These are phyloP conservation scores for Pangasius djambal DNA, from an alignment of 2,797 vertebrate genomes.

Conservation along the genomic window DNA sequence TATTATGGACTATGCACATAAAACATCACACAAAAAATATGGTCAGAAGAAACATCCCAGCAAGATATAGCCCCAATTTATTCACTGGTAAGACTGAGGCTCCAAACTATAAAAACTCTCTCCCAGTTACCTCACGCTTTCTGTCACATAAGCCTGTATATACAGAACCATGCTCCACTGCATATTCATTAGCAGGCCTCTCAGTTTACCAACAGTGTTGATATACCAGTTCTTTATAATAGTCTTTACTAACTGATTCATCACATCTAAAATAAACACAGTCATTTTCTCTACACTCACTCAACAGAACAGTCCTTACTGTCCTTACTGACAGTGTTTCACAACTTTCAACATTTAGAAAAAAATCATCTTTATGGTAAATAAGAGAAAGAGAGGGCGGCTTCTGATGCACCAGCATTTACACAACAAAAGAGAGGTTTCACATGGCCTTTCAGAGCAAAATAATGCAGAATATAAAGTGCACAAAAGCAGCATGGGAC, in stretches of 20 bases:
- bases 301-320: slow-evolving; percentile 23
- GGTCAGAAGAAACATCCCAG: not conserved
- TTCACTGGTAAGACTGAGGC: not conserved
- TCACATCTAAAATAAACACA: slow-evolving; percentile 13
- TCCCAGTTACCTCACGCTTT: not conserved
- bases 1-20: not conserved
- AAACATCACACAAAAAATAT: not conserved
- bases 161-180: not conserved
- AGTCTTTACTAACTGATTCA: slow-evolving; percentile 7
- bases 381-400: slow-evolving; percentile 48
- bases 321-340: slow-evolving; percentile 24
- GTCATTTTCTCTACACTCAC: not conserved
- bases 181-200: not conserved
- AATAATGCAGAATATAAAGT: slow-evolving; percentile 61
- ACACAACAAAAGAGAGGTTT: slow-evolving; percentile 66
- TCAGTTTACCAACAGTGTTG: not conserved
- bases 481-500: slow-evolving; percentile 22
- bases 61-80: not conserved
- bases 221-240: slow-evolving; percentile 11
- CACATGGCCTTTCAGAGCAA: slow-evolving; percentile 51
- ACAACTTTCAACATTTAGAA: slow-evolving; percentile 51
- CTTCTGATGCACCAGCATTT: slow-evolving; percentile 64
- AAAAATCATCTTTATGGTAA: slow-evolving; percentile 52
- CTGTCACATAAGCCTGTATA: not conserved
- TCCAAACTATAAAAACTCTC: not conserved